Evolutionary conservation across 2,113 vertebrate genomes (phyloP).

Genomic region (Dromiciops gliroides): DNA sequence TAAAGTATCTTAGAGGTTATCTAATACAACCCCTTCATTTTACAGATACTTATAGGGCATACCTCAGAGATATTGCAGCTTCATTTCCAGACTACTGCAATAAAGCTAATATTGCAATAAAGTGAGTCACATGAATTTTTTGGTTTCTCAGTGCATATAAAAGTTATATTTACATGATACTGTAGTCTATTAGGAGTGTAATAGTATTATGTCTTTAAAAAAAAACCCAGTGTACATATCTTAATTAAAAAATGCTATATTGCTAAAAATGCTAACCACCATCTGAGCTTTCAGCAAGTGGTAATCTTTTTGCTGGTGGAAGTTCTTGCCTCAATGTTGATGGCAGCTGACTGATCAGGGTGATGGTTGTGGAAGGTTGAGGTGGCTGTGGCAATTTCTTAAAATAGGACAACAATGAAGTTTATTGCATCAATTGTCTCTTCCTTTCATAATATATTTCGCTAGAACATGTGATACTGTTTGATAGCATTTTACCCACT

Average conservation of each 20-base stretch:
- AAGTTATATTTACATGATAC: background rate
- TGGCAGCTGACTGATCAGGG: background rate
- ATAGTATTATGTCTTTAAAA: background rate
- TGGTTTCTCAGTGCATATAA: background rate
- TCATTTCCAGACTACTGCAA: background rate
- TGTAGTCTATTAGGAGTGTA: background rate
- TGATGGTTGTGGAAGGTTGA: background rate
- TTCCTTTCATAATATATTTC: too few relatives aligned
- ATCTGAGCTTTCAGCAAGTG: background rate
- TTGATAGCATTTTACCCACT: background rate
- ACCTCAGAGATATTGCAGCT: background rate
- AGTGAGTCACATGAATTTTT: background rate
- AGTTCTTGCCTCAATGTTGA: background rate
- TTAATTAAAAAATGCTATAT: background rate
- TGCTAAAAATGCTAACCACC: background rate
- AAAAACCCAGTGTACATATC: background rate
- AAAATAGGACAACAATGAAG: background rate
- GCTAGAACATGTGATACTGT: background rate
- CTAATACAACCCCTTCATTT: background rate
- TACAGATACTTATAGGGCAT: background rate
- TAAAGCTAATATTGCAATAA: background rate
- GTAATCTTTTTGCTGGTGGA: background rate
- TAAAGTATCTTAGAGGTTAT: background rate
- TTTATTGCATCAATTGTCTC: background rate
- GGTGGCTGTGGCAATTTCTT: background rate